Conservation (phyloP, 2,113 vertebrate genomes). For the Serranochromis macrocephalus region DNA sequence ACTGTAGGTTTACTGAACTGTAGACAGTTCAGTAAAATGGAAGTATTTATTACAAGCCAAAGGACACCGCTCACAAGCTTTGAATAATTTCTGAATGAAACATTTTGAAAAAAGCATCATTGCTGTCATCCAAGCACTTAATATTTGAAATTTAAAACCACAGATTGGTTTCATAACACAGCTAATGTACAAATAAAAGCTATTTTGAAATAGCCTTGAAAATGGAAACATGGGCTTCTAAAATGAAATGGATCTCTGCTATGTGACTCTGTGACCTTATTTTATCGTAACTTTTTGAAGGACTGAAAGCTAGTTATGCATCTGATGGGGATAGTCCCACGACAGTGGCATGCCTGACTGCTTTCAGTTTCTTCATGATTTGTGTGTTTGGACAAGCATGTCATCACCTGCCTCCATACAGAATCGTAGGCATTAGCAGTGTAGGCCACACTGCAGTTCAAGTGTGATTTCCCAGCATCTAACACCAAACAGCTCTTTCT, state of each 20-base stretch:
- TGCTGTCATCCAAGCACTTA: background rate
- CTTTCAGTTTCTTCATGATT: background rate
- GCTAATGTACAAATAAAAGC: background rate
- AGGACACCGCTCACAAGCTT: background rate
- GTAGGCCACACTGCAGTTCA: background rate
- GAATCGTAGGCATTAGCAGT: background rate
- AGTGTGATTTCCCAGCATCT: background rate
- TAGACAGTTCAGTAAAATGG: background rate
- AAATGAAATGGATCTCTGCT: background rate
- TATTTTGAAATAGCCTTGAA: background rate
- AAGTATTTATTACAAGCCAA: background rate
- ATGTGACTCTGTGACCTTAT: background rate
- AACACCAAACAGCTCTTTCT: background rate
- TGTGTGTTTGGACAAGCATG: conserved; percentile 31
- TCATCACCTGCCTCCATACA: background rate
- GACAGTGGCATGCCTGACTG: background rate
- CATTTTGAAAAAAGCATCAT: background rate
- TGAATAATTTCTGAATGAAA: background rate
- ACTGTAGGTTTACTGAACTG: background rate
- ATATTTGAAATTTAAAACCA: background rate
- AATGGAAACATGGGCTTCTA: background rate
- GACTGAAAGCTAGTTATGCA: background rate
- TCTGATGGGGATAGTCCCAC: background rate
- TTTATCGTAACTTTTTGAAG: background rate
- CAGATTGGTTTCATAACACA: background rate